Base-by-base conservation (phyloP, 2,888 invertebrate genomes). In the Kuschelorhynchus macadamiae region DNA sequence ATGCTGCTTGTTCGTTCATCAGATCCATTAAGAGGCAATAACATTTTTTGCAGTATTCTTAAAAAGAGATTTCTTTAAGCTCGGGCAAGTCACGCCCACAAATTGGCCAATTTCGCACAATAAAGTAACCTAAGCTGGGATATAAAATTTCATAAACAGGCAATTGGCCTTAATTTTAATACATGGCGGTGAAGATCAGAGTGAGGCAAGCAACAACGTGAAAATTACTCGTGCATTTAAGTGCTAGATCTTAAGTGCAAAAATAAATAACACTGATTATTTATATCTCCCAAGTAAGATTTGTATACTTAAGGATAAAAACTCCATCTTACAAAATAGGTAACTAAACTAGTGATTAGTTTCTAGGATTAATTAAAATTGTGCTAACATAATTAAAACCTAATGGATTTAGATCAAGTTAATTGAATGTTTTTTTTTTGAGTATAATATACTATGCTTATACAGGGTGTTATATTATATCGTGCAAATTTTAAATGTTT, bases 81-180 rank as follows among this genome's bases (percentile, higher is more conserved):
- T 5, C 14, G n/a, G 16, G 16, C 30, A 30, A 49, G 30, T 14
- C 25, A 25, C 32, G 49, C 14, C 49, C 16, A 32, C 14, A 49
- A 36, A 36, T 11, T 49, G 49, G 30, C 25, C 12, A 21, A 7
- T 50, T 52, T 33, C 36, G 18, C 20, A 52, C 50, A 52, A 36
- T 52, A 52, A 52, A 52, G 8, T 36, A 32, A 17, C 12, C 18
- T 18, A 2, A 36, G 21, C 49, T 0, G 33, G 50, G 18, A 33
- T 18, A 52, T 52, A 52, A 52, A 52, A 33, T 17, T 18, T 52
- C 50, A 52, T 52, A 52, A 33, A 18, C 33, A 11, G 18, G 33
- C 17, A 52, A 52, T 52, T 52, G 50, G 50, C 20, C 33, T 52
- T 52, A 52, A 52, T 52, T 16, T 32, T 36, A 52, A 30, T 17